Conservation (phyloP, 2,888 invertebrate genomes). For the Cataglyphis rosenhaueri region DNA sequence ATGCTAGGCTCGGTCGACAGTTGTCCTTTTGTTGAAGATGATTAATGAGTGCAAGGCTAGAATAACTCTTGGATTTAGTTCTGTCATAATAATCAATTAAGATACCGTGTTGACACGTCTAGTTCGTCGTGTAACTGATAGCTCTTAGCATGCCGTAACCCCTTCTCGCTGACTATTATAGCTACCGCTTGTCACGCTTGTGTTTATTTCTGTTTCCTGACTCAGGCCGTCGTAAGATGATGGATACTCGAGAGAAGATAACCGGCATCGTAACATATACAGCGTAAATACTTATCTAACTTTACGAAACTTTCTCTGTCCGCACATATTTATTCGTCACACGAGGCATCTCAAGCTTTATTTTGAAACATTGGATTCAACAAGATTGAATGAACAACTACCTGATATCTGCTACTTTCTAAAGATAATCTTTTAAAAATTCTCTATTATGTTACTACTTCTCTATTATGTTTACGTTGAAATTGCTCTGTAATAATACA, state of each 20-base stretch:
- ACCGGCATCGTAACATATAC: background rate
- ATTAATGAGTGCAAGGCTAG: conserved; percentile 66
- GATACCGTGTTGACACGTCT: conserved; percentile 77
- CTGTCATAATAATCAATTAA: conserved; percentile 82
- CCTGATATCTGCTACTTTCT: background rate
- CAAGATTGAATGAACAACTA: background rate
- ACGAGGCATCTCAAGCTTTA: background rate
- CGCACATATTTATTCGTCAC: conserved; percentile 9
- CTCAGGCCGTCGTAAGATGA: conserved; percentile 34
- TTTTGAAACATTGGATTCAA: conserved; percentile 13
- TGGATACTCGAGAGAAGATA: conserved; percentile 10
- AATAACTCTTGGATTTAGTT: conserved; percentile 65
- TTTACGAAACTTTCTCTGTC: conserved; percentile 22
- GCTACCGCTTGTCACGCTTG: conserved; percentile 52
- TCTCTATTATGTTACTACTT: background rate
- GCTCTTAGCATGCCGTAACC: conserved; percentile 77
- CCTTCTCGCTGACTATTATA: conserved; percentile 73
- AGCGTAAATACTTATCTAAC: conserved; percentile 8
- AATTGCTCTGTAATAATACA: background rate
- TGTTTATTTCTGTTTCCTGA: conserved; percentile 58
- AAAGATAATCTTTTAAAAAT: background rate
- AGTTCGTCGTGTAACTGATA: conserved; percentile 79
- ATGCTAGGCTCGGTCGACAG: background rate
- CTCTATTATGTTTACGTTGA: background rate
- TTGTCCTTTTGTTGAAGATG: conserved; percentile 64